Base-by-base conservation (phyloP, 2,888 invertebrate genomes). In the Leptura quadrifasciata region DNA sequence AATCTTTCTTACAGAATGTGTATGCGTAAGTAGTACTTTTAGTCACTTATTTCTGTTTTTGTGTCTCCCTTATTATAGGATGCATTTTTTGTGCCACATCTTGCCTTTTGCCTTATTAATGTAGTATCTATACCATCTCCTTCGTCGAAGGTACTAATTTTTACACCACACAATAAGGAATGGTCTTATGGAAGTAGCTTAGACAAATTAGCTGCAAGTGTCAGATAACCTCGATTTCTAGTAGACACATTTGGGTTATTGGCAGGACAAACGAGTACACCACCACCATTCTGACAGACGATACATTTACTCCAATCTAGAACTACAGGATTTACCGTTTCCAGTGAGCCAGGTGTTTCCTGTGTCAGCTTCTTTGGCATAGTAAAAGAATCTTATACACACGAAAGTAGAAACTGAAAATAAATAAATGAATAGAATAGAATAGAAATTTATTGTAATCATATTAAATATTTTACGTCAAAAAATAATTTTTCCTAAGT, bases 301-400 rank as follows among this genome's bases (percentile, higher is more conserved):
- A 52, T 52, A 52, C 52, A 52, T 52, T 52, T 52, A 52, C 52
- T 52, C 52, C 52, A 52, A 52, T 52, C 52, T 52, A 9, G 17
- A 12, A 27, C 27, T 27, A 52, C 52, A 52, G 3, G 3, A 3
- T 6, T 52, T 52, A 52, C 17, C 3, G 52, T 52, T 52, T 52
- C 52, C 52, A 52, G 52, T 52, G 52, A 52, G 52, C 3, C 52
- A n/a, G 10, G 52, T 6, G 52, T 52, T n/a, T 4, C 52, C 52
- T 52, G 17, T 52, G 17, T 52, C 17, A 52, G 52, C 10, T 52
- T 52, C 10, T 52, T 52, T 12, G 10, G 52, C 52, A 17, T 52
- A 9, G 52, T 52, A 52, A 52, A 52, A 52, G 52, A 52, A 52
- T 27, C 27, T 27, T 27, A 27, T 27, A 27, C 8, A 27, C 27